phyloP scores from a whole-genome alignment of 2,113 vertebrate species.

The Archocentrus centrarchus region DNA sequence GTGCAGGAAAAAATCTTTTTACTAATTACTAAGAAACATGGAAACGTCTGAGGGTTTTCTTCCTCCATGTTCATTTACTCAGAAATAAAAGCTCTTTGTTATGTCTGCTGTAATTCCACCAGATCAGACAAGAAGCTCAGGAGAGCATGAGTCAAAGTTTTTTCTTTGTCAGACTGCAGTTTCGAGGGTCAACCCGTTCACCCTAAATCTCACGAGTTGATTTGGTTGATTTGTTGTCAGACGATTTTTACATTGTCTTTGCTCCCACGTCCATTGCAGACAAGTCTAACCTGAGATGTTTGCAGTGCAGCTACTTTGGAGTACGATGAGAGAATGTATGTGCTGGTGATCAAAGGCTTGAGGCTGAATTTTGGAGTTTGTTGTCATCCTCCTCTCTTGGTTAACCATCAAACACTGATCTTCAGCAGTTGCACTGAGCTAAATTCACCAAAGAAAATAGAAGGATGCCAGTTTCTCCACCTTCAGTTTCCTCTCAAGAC shows the following conservation, averaged over 20 bases:
- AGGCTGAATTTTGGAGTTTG: not conserved
- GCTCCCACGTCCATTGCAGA: not conserved
- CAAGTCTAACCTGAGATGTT: not conserved
- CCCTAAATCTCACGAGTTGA: not conserved
- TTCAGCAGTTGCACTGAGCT: constrained; percentile 1
- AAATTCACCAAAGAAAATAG: not conserved
- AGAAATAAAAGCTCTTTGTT: not conserved
- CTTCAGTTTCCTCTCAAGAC: not conserved
- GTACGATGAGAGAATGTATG: not conserved
- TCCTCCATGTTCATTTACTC: not conserved
- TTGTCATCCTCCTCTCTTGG: not conserved
- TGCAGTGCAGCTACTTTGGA: not conserved
- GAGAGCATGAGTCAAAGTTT: not conserved
- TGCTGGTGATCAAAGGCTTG: not conserved
- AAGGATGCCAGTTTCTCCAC: not conserved
- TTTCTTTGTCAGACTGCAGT: not conserved
- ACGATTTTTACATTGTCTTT: not conserved
- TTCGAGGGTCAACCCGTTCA: not conserved
- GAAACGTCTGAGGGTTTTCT: not conserved
- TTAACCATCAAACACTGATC: constrained; percentile 1
- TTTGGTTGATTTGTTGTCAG: constrained; percentile 1
- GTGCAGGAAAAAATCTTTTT: not conserved
- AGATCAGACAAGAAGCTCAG: not conserved
- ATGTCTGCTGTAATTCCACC: not conserved
- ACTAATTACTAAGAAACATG: not conserved